phyloP scores from a whole-genome alignment of 2,888 invertebrate species.

The Acrobasis consociella region DNA sequence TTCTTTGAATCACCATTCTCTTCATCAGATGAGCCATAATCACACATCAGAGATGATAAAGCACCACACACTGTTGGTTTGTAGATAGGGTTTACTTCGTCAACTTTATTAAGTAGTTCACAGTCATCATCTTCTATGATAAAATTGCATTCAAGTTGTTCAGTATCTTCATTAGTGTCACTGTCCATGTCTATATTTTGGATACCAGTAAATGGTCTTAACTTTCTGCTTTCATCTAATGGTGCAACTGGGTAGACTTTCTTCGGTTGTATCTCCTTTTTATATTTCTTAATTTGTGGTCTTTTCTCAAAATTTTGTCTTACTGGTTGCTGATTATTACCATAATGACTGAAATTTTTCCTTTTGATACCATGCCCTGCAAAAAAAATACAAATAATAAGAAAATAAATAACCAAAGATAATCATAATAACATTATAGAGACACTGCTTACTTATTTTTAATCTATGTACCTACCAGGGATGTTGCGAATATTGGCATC shows the following conservation, averaged over 20 bases:
- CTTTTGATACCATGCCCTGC: conserved; percentile 12
- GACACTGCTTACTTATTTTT: too few relatives aligned
- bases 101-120: conserved; percentile 30
- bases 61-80: conserved; percentile 75
- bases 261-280: conserved; percentile 30
- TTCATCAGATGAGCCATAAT: conserved; percentile 82
- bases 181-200: conserved; percentile 53
- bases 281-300: not conserved
- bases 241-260: conserved; percentile 42
- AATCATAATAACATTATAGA: too few relatives aligned
- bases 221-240: conserved; percentile 46
- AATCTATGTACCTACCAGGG: too few relatives aligned
- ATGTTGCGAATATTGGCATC: too few relatives aligned
- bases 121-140: conserved; percentile 68
- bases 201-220: conserved; percentile 78
- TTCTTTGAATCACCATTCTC: conserved; percentile 40
- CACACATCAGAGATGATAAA: conserved; percentile 80
- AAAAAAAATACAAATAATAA: not conserved
- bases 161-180: conserved; percentile 39
- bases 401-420: too few relatives aligned
- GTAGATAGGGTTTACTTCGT: conserved; percentile 27
- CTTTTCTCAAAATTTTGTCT: not conserved
- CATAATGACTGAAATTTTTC: not conserved
- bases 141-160: conserved; percentile 37
- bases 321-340: not conserved